A percentile compares a stretch with the other conserved stretches of the same genome.
Conservation (phyloP, 2,797 vertebrate genomes). For the Sebastes iracundus region DNA sequence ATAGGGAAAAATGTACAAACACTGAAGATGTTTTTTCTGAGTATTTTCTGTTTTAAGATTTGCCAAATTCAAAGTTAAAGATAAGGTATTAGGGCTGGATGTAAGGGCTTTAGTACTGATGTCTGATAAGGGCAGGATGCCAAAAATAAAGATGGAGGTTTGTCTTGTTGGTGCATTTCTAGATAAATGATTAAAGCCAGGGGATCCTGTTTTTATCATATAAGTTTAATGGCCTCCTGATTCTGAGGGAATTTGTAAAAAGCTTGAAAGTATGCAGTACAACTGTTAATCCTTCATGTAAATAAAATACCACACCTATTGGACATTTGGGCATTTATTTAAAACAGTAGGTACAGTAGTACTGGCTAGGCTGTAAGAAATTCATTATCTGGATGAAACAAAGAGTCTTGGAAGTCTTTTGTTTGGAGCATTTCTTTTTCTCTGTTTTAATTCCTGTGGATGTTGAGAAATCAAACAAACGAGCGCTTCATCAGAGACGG, state of each 20-base stretch:
- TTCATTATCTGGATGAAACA: background rate
- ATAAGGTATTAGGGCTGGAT: background rate
- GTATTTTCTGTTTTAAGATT: background rate
- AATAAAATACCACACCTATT: background rate
- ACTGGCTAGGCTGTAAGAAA: background rate
- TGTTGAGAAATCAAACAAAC: constrained; percentile 74
- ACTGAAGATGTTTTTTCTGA: background rate
- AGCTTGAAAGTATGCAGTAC: background rate
- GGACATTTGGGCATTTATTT: constrained; percentile 21
- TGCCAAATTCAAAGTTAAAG: background rate
- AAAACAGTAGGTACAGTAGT: background rate
- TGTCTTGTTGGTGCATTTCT: background rate
- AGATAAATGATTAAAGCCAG: background rate
- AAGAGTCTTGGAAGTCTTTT: background rate
- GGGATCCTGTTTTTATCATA: background rate
- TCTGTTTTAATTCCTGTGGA: background rate
- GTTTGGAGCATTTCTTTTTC: background rate
- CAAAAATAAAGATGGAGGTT: background rate
- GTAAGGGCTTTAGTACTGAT: background rate
- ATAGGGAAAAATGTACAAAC: no score
- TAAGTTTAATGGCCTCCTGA: background rate
- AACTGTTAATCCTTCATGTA: background rate
- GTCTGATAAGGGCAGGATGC: background rate
- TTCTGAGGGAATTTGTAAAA: background rate
- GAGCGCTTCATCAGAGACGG: constrained; percentile 81